Evolutionary conservation across 2,888 invertebrate genomes (phyloP), one percentile per base, ranked within the genome.

Genomic region (Drymonia ruficornis): DNA sequence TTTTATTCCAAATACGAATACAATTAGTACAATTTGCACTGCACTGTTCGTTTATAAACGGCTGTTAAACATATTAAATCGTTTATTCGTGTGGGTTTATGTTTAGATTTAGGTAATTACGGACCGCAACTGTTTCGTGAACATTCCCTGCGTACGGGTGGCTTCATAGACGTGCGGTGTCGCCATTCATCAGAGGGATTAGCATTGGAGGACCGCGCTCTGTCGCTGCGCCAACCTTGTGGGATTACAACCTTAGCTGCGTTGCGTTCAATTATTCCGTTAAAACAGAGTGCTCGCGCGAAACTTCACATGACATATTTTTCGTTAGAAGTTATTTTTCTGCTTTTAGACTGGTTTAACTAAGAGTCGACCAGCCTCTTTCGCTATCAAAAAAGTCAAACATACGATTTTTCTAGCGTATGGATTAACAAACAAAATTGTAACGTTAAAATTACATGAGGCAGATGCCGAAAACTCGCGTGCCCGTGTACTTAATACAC

Each of bases 141-240:
- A 13, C 48, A 45, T 57, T 51, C 64, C 45, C 64, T 45, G 52
- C 18, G 61, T 73, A 77, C 55, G 55, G 63, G 16, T 16, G 8
- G 15, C 13, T 19, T 13, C 56, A 63, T 62, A 65, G 65, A 60
- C 54, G 60, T 59, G 50, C 58, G 57, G 49, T 58, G 65, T 53
- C 43, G 56, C 61, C 63, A 78, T 83, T 74, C 78, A 77, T 83
- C 83, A 81, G 77, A 63, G 60, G 76, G 78, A 81, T 84, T 83
- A 82, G 71, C 63, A 59, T 50, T 60, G 55, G 57, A 66, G 62
- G 68, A 53, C 50, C 58, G 67, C 57, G 56, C 48, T 59, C 52
- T 70, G 78, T 80, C 77, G 72, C 62, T 73, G 60, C 63, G 58
- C 59, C 61, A 71, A 72, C 78, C 78, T 76, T 78, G 59, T 65